Conservation (phyloP, 2,113 vertebrate genomes). For the Laticauda colubrina region DNA sequence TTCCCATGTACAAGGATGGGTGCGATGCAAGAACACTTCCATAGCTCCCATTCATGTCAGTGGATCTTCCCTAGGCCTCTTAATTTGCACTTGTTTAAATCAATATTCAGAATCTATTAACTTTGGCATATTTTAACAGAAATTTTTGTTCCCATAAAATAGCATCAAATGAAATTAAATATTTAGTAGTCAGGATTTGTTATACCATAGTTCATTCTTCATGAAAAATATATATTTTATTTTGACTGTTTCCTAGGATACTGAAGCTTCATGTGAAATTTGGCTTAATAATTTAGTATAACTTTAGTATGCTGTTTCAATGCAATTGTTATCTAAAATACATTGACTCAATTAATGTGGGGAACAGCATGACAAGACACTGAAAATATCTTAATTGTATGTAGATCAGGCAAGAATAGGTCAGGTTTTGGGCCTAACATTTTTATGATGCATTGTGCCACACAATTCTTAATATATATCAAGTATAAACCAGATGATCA, state of each 20-base stretch:
- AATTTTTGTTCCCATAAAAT: conserved; percentile 17
- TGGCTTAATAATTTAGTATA: conserved; percentile 30
- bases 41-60: background rate
- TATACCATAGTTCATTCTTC: conserved; percentile 4
- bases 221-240: conserved; percentile 20
- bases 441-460: conserved; percentile 30
- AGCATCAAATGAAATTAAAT: conserved; percentile 14
- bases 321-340: conserved; percentile 35
- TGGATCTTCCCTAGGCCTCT: background rate
- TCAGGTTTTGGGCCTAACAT: conserved; percentile 4
- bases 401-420: background rate
- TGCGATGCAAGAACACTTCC: background rate
- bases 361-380: conserved; percentile 14
- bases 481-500: background rate
- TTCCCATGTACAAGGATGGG: background rate
- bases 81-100: background rate
- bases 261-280: conserved; percentile 34
- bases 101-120: conserved; percentile 13
- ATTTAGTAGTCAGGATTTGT: conserved; percentile 3
- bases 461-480: conserved; percentile 11
- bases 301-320: conserved; percentile 33
- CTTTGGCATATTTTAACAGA: conserved; percentile 13
- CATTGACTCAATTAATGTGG: conserved; percentile 12
- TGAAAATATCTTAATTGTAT: background rate
- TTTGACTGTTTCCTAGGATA: conserved; percentile 35